phyloP scores from a whole-genome alignment of 2,797 vertebrate species.

The Merluccius polli region DNA sequence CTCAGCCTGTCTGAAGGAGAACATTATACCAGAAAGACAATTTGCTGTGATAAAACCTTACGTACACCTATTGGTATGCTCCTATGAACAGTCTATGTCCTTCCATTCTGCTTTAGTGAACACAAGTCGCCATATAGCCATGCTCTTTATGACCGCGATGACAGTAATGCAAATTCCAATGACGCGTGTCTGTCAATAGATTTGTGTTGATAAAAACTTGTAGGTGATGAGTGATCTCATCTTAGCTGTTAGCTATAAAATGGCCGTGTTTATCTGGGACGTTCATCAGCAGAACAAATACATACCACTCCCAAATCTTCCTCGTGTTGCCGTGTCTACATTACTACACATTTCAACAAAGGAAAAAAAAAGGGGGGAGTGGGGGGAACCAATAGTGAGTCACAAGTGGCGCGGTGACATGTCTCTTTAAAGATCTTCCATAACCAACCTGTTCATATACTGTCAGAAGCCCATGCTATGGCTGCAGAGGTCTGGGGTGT shows the following conservation, averaged over 20 bases:
- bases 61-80: neutral
- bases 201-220: neutral
- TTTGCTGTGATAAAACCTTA: neutral
- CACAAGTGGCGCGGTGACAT: slow-evolving; percentile 43
- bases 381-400: neutral
- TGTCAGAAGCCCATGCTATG: slow-evolving; percentile 10
- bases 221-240: neutral
- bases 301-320: neutral
- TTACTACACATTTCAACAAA: neutral
- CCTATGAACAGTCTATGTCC: neutral
- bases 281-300: neutral
- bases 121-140: neutral
- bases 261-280: neutral
- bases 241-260: neutral
- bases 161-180: too few species aligned
- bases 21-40: neutral
- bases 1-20: neutral
- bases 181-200: neutral
- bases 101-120: neutral
- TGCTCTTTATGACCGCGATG: too few species aligned
- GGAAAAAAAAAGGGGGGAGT: neutral
- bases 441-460: slow-evolving; percentile 35
- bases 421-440: slow-evolving; percentile 52
- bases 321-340: neutral
- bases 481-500: slow-evolving; percentile 9